Percentiles rank a stretch among this genome's conserved stretches.
phyloP scores from a whole-genome alignment of 2,888 invertebrate genomes.

The Megaustenia siamemsis region DNA sequence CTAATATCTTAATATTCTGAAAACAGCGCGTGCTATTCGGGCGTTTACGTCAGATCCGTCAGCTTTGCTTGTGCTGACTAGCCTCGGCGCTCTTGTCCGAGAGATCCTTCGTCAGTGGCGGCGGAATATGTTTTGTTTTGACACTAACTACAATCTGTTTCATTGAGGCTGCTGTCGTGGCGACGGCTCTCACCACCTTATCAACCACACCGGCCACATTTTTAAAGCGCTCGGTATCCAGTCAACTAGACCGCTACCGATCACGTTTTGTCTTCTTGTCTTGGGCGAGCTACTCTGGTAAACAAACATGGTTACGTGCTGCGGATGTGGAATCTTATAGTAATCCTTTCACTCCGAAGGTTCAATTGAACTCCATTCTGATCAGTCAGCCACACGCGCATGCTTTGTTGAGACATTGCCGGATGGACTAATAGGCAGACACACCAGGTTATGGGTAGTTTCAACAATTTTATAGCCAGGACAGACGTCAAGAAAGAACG shows the following conservation, averaged over 20 bases:
- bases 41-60: background rate
- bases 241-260: background rate
- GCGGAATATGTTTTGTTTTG: background rate
- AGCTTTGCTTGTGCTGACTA: too few relatives aligned
- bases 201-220: background rate
- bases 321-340: background rate
- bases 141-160: background rate
- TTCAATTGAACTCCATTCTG: background rate
- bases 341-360: background rate
- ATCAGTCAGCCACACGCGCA: background rate
- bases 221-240: background rate
- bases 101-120: background rate
- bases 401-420: background rate
- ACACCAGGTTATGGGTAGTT: background rate
- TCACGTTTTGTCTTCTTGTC: background rate
- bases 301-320: background rate
- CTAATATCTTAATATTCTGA: background rate
- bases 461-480: background rate
- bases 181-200: background rate
- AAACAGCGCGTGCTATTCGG: background rate
- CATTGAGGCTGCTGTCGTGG: background rate
- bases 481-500: background rate
- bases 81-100: background rate
- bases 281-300: background rate
- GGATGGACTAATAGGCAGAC: background rate